Conservation (phyloP, 2,888 invertebrate genomes). For the Diploptera punctata region DNA sequence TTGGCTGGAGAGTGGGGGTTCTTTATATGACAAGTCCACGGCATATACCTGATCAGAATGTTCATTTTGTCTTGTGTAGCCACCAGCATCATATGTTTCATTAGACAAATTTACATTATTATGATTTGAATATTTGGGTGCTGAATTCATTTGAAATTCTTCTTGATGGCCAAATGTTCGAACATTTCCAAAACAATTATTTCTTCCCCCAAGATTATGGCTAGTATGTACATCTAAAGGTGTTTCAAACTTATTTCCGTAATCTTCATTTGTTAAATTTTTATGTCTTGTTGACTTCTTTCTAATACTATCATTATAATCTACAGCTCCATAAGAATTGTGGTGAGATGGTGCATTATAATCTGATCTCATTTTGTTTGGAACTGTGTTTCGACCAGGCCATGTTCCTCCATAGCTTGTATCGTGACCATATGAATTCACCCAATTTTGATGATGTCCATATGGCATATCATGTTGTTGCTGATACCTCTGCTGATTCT, state of each 20-base stretch:
- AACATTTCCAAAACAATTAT: background rate
- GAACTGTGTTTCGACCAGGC: conserved; percentile 26
- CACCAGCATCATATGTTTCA: background rate
- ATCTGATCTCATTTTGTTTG: conserved; percentile 17
- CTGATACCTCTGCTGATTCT: conserved; percentile 47
- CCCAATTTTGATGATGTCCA: conserved; percentile 33
- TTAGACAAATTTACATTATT: background rate
- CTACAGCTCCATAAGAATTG: conserved; percentile 18
- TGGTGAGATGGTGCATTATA: conserved; percentile 19
- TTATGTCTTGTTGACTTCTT: conserved; percentile 20
- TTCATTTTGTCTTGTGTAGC: conserved; percentile 20
- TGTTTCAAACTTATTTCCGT: conserved; percentile 24
- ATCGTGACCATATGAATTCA: conserved; percentile 32
- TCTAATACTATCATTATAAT: conserved; percentile 11
- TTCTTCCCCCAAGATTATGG: background rate
- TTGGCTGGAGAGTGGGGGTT: conserved; percentile 8
- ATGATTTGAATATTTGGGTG: conserved; percentile 3
- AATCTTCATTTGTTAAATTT: conserved; percentile 1
- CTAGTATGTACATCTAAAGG: background rate
- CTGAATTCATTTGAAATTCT: background rate
- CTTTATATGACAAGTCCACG: conserved; percentile 36
- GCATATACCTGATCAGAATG: conserved; percentile 19
- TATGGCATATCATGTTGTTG: conserved; percentile 36
- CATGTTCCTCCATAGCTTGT: conserved; percentile 30
- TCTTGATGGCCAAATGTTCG: conserved; percentile 20